Percentiles rank a stretch among this genome's conserved stretches.
These are phyloP conservation scores for Paracentrotus lividus DNA, from an alignment of 53 echinoderm and acorn worm species.

Conservation along the genomic window DNA sequence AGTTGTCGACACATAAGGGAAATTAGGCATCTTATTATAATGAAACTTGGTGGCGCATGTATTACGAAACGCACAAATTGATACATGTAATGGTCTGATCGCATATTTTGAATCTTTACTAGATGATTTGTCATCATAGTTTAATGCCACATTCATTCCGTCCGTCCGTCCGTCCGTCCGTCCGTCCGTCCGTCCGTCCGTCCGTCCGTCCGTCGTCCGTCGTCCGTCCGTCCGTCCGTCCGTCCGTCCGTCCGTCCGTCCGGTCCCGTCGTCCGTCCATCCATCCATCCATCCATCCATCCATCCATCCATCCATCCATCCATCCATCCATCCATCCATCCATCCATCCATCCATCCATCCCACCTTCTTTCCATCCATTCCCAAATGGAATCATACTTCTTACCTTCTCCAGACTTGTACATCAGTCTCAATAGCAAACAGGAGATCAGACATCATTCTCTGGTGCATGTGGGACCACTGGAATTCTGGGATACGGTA, in stretches of 20 bases:
- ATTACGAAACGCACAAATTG: too few relatives aligned
- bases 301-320: not conserved
- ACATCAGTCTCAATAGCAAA: constrained; percentile 99
- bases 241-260: not conserved
- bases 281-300: not conserved
- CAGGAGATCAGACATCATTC: constrained; percentile 99
- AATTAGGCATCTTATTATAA: too few relatives aligned
- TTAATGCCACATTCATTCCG: not conserved
- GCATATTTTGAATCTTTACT: too few relatives aligned
- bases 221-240: not conserved
- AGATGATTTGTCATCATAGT: too few relatives aligned
- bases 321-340: not conserved
- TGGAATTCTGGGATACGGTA: constrained; percentile 97
- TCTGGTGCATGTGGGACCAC: constrained; percentile 99
- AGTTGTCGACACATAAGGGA: too few relatives aligned
- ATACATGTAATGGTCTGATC: too few relatives aligned
- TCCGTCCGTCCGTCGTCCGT: not conserved
- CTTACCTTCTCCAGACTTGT: constrained; percentile 99
- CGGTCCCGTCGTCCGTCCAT: not conserved
- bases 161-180: not conserved
- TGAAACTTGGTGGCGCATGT: too few relatives aligned
- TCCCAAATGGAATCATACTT: too few relatives aligned
- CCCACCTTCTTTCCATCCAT: not conserved
- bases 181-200: not conserved
- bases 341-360: not conserved